phyloP scores from a whole-genome alignment of 92 coral and sea anemone species.

The Palythoa grandiflora region DNA sequence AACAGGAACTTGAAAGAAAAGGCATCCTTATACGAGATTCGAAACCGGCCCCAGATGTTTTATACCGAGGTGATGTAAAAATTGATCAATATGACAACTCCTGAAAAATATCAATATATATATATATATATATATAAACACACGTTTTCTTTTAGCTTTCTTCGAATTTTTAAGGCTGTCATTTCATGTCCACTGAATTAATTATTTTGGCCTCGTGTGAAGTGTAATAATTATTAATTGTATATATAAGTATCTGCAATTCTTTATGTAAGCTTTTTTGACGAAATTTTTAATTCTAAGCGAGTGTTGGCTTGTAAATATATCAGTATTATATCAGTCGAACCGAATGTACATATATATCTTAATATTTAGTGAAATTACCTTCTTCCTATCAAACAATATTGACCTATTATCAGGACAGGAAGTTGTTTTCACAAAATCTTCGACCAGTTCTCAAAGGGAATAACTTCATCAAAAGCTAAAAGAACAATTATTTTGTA shows the following conservation, averaged over 20 bases:
- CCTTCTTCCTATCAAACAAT: background rate
- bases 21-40: slow-evolving; percentile 88
- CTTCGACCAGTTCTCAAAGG: background rate
- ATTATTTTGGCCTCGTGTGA: background rate
- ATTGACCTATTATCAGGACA: slow-evolving; percentile 24
- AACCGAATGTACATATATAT: background rate
- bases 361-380: background rate
- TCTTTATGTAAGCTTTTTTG: background rate
- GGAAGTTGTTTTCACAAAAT: slow-evolving; percentile 28
- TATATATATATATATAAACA: background rate
- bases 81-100: slow-evolving; percentile 34
- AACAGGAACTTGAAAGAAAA: slow-evolving; percentile 81
- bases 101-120: slow-evolving; percentile 2
- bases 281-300: background rate
- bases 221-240: background rate
- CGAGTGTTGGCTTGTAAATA: slow-evolving; percentile 1
- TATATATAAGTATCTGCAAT: background rate
- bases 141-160: background rate
- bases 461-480: background rate
- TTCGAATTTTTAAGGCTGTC: background rate
- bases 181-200: background rate
- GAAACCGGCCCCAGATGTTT: slow-evolving; percentile 63
- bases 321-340: background rate
- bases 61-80: slow-evolving; percentile 64
- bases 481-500: slow-evolving; percentile 10